Evolutionary conservation across 2,888 invertebrate genomes (phyloP).

Genomic region (Callinectes sapidus): DNA sequence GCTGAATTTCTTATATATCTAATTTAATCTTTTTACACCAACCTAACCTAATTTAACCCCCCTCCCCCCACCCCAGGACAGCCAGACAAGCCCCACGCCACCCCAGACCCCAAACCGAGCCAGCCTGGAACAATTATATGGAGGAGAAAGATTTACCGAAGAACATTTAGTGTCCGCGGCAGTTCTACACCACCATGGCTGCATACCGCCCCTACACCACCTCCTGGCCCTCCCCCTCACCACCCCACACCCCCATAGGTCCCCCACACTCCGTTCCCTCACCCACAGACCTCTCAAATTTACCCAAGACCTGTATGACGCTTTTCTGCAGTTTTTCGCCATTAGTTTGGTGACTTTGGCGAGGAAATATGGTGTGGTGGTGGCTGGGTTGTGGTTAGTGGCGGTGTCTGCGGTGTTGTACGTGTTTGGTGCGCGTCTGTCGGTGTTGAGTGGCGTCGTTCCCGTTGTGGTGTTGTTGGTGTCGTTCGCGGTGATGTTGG

Average conservation of each 20-base stretch:
- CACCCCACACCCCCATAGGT: not conserved
- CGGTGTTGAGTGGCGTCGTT: constrained; percentile 2
- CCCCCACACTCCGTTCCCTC: not conserved
- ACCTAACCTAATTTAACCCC: too few species aligned
- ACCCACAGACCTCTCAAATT: constrained; percentile 12
- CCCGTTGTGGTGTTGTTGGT: constrained; percentile 47
- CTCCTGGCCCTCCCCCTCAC: constrained; percentile 33
- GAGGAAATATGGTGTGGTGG: not conserved
- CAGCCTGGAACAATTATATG: constrained; percentile 62
- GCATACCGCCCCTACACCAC: constrained; percentile 55
- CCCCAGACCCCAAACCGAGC: not conserved
- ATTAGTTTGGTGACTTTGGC: not conserved
- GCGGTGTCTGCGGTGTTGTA: not conserved
- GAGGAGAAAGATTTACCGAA: constrained; percentile 64
- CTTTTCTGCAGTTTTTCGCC: constrained; percentile 47
- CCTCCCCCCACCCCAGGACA: too few species aligned
- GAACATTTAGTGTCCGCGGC: constrained; percentile 63
- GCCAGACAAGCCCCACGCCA: not conserved
- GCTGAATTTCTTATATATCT: too few species aligned
- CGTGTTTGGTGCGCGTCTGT: not conserved
- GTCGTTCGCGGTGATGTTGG: constrained; percentile 49
- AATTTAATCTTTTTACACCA: too few species aligned
- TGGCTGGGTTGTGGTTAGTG: not conserved
- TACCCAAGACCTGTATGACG: not conserved
- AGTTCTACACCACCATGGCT: constrained; percentile 52